A percentile compares a stretch with the other conserved stretches of the same genome.
Conservation (phyloP, 2,888 invertebrate species). For the Fragum fragum region DNA sequence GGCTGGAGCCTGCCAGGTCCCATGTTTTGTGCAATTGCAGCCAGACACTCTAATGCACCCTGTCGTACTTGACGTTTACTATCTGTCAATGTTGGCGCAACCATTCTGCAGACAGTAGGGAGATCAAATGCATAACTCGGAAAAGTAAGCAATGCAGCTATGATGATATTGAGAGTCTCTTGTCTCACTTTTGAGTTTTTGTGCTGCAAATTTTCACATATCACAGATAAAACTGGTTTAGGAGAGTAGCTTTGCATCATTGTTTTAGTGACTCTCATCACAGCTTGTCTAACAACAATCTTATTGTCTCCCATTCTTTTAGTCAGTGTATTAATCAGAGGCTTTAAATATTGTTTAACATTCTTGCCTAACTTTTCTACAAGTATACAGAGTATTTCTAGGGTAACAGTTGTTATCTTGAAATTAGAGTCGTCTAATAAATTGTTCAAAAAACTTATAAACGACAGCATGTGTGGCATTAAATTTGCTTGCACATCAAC, state of each 20-base stretch:
- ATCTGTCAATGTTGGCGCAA: constrained; percentile 88
- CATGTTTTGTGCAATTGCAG: constrained; percentile 92
- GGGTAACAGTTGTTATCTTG: constrained; percentile 87
- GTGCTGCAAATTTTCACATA: constrained; percentile 88
- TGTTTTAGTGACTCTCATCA: constrained; percentile 87
- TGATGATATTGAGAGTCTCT: constrained; percentile 92
- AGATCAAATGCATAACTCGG: constrained; percentile 92
- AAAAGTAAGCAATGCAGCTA: constrained; percentile 92
- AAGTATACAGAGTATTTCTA: constrained; percentile 87
- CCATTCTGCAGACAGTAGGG: constrained; percentile 86
- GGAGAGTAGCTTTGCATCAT: constrained; percentile 88
- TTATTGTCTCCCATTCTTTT: constrained; percentile 88
- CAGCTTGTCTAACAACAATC: constrained; percentile 88
- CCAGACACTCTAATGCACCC: constrained; percentile 93
- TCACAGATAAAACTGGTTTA: constrained; percentile 88
- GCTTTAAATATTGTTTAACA: constrained; percentile 87
- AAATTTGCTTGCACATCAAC: constrained; percentile 85
- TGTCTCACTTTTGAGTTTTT: constrained; percentile 90
- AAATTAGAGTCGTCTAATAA: constrained; percentile 90
- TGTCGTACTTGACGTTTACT: constrained; percentile 92
- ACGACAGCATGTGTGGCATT: constrained; percentile 90
- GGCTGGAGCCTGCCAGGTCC: constrained; percentile 89
- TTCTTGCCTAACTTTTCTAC: constrained; percentile 86
- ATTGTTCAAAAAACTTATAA: constrained; percentile 89
- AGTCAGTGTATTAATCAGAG: constrained; percentile 87